These are phyloP conservation scores for Ifrita kowaldi DNA, from an alignment of 2,113 vertebrate genomes.

Conservation along the genomic window DNA sequence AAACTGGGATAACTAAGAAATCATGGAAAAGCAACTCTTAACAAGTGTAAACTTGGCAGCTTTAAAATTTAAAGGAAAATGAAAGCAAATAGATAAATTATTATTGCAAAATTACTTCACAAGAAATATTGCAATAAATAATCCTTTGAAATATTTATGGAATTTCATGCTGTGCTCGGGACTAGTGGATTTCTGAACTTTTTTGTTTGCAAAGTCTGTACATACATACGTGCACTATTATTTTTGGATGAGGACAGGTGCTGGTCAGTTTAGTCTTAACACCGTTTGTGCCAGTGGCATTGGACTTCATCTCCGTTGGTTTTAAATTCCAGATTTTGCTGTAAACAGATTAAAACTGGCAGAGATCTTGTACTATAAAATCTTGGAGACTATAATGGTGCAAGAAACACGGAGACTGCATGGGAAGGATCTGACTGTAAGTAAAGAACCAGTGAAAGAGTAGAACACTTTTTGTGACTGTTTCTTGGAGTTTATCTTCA, in stretches of 20 bases:
- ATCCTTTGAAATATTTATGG: neutral
- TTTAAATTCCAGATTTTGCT: conserved; percentile 87
- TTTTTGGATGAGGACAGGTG: neutral
- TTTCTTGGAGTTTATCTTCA: neutral
- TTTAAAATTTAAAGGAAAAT: neutral
- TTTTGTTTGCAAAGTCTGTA: neutral
- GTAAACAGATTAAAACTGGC: conserved; percentile 91
- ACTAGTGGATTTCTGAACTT: neutral
- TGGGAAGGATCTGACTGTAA: conserved; percentile 95
- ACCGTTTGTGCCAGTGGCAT: accelerated
- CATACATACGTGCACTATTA: accelerated
- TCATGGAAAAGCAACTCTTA: neutral
- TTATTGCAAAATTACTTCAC: neutral
- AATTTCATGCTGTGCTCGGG: neutral
- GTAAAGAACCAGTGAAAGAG: conserved; percentile 26
- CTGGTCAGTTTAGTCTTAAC: neutral
- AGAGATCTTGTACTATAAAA: conserved; percentile 95
- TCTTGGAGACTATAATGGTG: conserved; percentile 89
- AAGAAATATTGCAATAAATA: neutral
- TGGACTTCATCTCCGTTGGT: neutral
- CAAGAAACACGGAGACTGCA: conserved; percentile 88
- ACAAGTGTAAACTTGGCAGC: neutral
- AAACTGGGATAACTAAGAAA: neutral
- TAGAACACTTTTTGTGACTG: neutral
- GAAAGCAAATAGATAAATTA: neutral